Evolutionary conservation across 64 coral and sea anemone genomes (phyloP).

Genomic region (Montipora sp.): DNA sequence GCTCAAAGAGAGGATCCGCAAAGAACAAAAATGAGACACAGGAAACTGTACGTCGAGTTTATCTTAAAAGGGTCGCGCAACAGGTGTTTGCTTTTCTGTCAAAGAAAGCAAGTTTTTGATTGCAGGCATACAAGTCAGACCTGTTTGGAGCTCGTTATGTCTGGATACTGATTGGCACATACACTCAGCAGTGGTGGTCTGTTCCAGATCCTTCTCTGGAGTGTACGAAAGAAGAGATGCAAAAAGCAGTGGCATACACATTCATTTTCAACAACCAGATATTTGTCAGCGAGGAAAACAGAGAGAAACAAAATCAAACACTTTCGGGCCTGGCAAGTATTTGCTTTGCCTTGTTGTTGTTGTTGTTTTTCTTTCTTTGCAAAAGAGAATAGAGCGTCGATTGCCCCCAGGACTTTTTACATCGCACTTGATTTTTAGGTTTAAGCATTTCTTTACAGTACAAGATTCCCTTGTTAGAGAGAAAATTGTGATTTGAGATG

Average conservation of each 20-base stretch:
- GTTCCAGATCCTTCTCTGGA: slow-evolving; percentile 57
- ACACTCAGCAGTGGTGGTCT: slow-evolving; percentile 74
- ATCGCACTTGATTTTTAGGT: too few relatives aligned
- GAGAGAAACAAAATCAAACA: slow-evolving; percentile 45
- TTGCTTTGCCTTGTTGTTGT: not conserved
- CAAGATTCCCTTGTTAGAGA: too few relatives aligned
- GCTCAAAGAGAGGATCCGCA: too few relatives aligned
- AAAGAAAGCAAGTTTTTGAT: not conserved
- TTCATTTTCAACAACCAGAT: slow-evolving; percentile 95
- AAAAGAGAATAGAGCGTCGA: too few relatives aligned
- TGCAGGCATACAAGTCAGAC: slow-evolving; percentile 79
- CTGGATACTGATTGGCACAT: slow-evolving; percentile 85
- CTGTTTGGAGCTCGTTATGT: slow-evolving; percentile 79
- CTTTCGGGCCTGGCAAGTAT: slow-evolving; percentile 84
- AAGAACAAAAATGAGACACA: too few relatives aligned
- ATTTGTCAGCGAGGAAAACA: slow-evolving; percentile 71
- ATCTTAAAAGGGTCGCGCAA: too few relatives aligned
- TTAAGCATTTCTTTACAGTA: too few relatives aligned
- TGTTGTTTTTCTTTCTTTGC: too few relatives aligned
- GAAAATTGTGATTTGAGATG: too few relatives aligned
- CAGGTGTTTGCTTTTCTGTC: too few relatives aligned
- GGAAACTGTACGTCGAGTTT: too few relatives aligned
- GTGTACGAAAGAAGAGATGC: slow-evolving; percentile 80
- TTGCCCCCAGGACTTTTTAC: too few relatives aligned
- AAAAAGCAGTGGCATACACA: slow-evolving; percentile 80